These are phyloP conservation scores for Lanius ludovicianus DNA, from an alignment of 2,113 vertebrate species.

Conservation along the genomic window DNA sequence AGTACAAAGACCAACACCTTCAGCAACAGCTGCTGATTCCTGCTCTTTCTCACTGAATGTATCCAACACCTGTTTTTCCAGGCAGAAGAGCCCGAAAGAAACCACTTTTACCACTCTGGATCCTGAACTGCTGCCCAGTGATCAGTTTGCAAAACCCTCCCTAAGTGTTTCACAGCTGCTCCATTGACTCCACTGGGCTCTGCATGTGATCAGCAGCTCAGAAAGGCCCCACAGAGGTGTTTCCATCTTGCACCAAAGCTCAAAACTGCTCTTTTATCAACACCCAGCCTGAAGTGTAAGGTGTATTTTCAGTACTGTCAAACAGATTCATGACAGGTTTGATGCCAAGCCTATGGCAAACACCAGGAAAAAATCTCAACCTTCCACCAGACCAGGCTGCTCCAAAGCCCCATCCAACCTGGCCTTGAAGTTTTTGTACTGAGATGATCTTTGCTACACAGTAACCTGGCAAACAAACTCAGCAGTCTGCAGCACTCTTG, in stretches of 20 bases:
- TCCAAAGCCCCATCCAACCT: neutral
- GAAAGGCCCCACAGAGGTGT: neutral
- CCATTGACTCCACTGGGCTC: neutral
- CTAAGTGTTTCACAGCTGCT: neutral
- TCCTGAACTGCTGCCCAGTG: neutral
- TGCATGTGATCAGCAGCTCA: neutral
- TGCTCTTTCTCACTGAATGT: neutral
- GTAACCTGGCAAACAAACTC: slow-evolving; percentile 47
- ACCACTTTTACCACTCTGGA: neutral
- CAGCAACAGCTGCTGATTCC: neutral
- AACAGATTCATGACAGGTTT: neutral
- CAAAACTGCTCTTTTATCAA: neutral
- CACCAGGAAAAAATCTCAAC: neutral
- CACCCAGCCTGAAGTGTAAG: neutral
- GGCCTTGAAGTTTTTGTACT: neutral
- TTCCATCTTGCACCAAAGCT: neutral
- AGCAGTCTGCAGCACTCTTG: slow-evolving; percentile 55
- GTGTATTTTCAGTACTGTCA: neutral
- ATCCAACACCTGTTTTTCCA: neutral
- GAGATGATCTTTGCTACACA: neutral
- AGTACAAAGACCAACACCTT: neutral
- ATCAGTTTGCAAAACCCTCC: neutral
- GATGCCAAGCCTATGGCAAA: neutral
- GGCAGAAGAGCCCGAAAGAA: neutral
- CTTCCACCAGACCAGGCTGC: neutral